Conservation (phyloP, 2,888 invertebrate species). For the Nebria brevicollis region DNA sequence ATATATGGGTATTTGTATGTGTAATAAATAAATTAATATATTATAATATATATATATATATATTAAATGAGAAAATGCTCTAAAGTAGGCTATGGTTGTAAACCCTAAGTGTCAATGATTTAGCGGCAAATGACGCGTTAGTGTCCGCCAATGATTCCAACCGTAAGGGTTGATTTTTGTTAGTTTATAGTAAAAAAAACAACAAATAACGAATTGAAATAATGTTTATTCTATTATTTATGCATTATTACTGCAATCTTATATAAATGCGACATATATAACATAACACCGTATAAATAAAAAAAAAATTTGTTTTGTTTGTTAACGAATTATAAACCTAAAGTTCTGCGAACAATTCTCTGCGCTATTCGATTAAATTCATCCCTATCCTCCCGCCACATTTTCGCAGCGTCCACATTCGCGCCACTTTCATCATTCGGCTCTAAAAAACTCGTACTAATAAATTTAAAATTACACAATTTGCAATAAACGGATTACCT, state of each 20-base stretch:
- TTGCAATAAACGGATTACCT: slow-evolving; percentile 63
- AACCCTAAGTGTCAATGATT: too few relatives aligned
- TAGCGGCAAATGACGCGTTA: too few relatives aligned
- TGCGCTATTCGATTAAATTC: slow-evolving; percentile 95
- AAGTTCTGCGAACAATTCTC: slow-evolving; percentile 88
- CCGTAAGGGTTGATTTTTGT: background rate
- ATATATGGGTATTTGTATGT: too few relatives aligned
- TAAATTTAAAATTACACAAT: slow-evolving; percentile 3
- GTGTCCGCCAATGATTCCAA: too few relatives aligned
- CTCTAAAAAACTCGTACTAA: slow-evolving; percentile 66
- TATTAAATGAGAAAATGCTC: too few relatives aligned
- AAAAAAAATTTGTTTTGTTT: slow-evolving; percentile 57
- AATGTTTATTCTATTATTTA: background rate
- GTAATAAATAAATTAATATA: too few relatives aligned
- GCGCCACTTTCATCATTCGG: slow-evolving; percentile 99
- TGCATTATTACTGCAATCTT: background rate
- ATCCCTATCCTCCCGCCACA: slow-evolving; percentile 96
- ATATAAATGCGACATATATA: background rate
- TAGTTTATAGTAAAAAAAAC: background rate
- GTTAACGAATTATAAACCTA: slow-evolving; percentile 65
- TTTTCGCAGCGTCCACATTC: slow-evolving; percentile 99
- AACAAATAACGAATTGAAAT: background rate
- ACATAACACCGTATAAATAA: slow-evolving; percentile 56
- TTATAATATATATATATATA: too few relatives aligned
- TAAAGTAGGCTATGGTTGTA: too few relatives aligned